phyloP scores from a whole-genome alignment of 2,888 invertebrate genomes.

The Desoria tigrina region DNA sequence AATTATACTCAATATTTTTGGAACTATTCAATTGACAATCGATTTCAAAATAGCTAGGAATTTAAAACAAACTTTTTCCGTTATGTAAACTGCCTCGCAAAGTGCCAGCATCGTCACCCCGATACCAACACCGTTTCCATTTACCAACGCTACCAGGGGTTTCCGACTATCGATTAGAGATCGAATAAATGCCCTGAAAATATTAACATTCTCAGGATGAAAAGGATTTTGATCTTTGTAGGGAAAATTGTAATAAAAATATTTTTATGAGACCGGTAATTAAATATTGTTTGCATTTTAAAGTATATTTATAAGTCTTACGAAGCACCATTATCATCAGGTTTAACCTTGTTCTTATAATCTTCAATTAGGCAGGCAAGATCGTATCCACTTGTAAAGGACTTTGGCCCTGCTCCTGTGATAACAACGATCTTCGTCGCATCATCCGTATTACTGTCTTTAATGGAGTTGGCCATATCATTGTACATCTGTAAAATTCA shows the following conservation, averaged over 20 bases:
- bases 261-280: background rate
- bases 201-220: background rate
- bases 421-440: slow-evolving; percentile 69
- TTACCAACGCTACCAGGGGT: slow-evolving; percentile 79
- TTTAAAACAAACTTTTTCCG: slow-evolving; percentile 66
- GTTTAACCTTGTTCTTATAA: slow-evolving; percentile 50
- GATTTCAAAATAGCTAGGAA: too few relatives aligned
- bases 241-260: background rate
- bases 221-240: background rate
- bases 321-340: too few relatives aligned
- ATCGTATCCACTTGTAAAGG: slow-evolving; percentile 20
- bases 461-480: slow-evolving; percentile 66
- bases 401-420: slow-evolving; percentile 10
- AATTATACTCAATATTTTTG: slow-evolving; percentile 4
- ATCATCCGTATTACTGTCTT: slow-evolving; percentile 69
- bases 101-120: slow-evolving; percentile 79
- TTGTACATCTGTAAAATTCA: slow-evolving; percentile 67
- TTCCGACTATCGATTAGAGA: slow-evolving; percentile 85
- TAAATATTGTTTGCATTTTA: too few relatives aligned
- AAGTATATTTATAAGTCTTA: too few relatives aligned
- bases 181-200: slow-evolving; percentile 65
- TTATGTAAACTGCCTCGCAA: slow-evolving; percentile 84
- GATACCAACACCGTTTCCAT: slow-evolving; percentile 94
- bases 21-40: too few relatives aligned
- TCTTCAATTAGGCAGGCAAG: slow-evolving; percentile 8